Conservation (phyloP, 2,888 invertebrate genomes). For the Stenoptilia bipunctidactyla region DNA sequence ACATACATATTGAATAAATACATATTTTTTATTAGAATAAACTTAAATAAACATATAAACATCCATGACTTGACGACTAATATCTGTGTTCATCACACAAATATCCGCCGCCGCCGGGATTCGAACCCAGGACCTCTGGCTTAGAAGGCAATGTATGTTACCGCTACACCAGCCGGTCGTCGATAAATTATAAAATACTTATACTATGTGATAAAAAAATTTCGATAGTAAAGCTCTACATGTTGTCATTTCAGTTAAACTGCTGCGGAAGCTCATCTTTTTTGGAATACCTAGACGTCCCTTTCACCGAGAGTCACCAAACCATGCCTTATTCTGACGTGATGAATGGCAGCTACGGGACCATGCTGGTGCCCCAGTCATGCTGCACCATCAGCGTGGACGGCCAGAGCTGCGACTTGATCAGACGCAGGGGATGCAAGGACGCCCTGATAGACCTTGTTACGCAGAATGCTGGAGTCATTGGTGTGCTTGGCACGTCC, state of each 20-base stretch:
- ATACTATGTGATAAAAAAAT: too few species aligned
- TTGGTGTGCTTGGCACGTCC: slow-evolving; percentile 55
- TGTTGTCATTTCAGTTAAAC: slow-evolving; percentile 37
- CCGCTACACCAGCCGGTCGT: too few species aligned
- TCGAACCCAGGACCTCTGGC: too few species aligned
- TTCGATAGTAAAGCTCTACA: too few species aligned
- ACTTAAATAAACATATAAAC: too few species aligned
- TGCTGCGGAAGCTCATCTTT: slow-evolving; percentile 49
- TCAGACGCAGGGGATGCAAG: slow-evolving; percentile 36
- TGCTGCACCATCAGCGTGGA: slow-evolving; percentile 30
- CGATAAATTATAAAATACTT: too few species aligned
- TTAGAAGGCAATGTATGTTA: too few species aligned
- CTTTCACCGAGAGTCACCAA: slow-evolving; percentile 34
- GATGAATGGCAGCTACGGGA: slow-evolving; percentile 22
- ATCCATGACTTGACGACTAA: too few species aligned
- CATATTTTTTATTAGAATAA: too few species aligned
- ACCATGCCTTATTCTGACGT: slow-evolving; percentile 28
- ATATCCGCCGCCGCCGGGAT: too few species aligned
- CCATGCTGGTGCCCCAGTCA: slow-evolving; percentile 31
- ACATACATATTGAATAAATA: too few species aligned
- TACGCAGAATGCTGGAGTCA: slow-evolving; percentile 44
- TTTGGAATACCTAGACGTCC: slow-evolving; percentile 37
- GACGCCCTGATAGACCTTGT: slow-evolving; percentile 34
- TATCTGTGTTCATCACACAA: too few species aligned
- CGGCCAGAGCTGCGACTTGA: slow-evolving; percentile 26